Base-by-base conservation (phyloP, 2,888 invertebrate species). In the Thalpophila matura region DNA sequence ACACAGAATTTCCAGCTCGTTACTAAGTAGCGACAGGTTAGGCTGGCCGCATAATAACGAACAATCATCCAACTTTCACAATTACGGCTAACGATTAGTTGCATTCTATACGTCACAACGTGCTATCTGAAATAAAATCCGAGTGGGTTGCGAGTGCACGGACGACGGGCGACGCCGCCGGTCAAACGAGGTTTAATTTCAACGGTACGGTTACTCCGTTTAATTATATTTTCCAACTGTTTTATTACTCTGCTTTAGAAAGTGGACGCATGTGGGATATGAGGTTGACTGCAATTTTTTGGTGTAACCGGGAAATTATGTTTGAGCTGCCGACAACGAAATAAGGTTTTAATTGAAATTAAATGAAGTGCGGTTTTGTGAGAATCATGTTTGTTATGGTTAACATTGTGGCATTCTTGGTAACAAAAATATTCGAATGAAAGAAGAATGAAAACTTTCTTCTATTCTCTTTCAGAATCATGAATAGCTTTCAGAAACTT, bases 91-190 rank as follows among this genome's bases (percentile, higher is more conserved):
- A 47, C 67, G 64, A 73, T 73, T 72, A 67, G 57, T 59, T 56
- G 45, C 42, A 60, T 56, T 49, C 46, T 18, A 20, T 33, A 58
- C 37, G 50, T 66, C 62, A 63, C 65, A 31, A 38, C 37, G 59
- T 53, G 63, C 62, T 74, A 74, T 77, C 75, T 71, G 57, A 66
- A 71, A 71, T 77, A 71, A 54, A 71, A 66, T 68, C 65, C 49
- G 40, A 24, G 54, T 58, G 33, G 58, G 47, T 10, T 24, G 56
- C 26, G 1, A 6, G 53, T 31, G 26, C 22, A 33, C 12, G 18
- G 22, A 47, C 16, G 50, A 26, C 62, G 24, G 57, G 45, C 42
- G 55, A 26, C 53, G 56, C 55, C 67, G 38, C 37, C 31, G 55
- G 46, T 14, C 59, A 56, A 57, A 47, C 46, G 43, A 65, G 63